Evolutionary conservation across 1,140 invertebrate genomes (phyloP).

Genomic region (Apis dorsata): DNA sequence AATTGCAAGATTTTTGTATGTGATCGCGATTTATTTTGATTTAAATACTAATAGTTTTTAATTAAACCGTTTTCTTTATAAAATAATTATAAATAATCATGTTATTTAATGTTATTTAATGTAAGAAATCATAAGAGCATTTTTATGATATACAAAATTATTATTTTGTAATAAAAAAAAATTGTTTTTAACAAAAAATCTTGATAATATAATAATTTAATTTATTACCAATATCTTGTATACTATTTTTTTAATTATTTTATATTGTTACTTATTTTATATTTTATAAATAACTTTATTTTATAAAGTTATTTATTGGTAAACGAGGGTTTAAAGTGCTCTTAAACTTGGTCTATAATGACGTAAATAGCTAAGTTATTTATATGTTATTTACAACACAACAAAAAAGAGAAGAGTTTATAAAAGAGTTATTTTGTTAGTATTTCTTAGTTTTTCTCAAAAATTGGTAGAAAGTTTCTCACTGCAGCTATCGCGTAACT

Average conservation of each 20-base stretch:
- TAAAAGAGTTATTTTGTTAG: background rate
- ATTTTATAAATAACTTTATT: no score
- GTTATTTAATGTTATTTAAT: background rate
- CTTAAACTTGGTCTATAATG: background rate
- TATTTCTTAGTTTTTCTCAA: background rate
- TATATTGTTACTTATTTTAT: background rate
- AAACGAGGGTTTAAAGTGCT: background rate
- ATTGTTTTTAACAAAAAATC: background rate
- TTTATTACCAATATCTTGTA: background rate
- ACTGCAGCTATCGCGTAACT: conserved; percentile 33
- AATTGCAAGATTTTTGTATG: background rate
- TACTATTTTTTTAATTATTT: background rate
- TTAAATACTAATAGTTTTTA: background rate
- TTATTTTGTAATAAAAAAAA: background rate
- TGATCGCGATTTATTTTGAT: background rate
- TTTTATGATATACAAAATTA: background rate
- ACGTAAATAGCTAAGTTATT: conserved; percentile 28
- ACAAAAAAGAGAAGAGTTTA: background rate
- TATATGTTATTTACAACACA: conserved; percentile 37
- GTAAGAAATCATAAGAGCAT: background rate
- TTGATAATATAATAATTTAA: background rate
- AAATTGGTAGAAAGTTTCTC: conserved; percentile 30
- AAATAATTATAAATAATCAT: background rate
- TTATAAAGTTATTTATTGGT: background rate
- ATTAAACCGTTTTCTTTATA: background rate